Base-by-base conservation (phyloP, 1,140 invertebrate genomes). In the Anastrepha ludens region DNA sequence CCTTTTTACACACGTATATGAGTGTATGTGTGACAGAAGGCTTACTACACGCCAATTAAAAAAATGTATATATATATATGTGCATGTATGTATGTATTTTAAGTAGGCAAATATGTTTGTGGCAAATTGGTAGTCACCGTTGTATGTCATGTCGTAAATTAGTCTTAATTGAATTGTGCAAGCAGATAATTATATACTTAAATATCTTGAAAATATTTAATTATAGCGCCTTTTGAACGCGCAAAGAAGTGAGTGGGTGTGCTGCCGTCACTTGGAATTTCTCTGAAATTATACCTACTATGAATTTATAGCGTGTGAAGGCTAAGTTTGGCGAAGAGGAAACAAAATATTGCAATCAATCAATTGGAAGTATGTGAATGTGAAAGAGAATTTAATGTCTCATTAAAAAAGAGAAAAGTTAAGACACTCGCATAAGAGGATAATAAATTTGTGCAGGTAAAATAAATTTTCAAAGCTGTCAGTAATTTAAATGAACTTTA, bases 131-230 rank as follows among this genome's bases (percentile, higher is more conserved):
- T 47, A 74, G 74, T 41, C 74, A 81, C 74, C 41, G 41, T 7
- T 55, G 74, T 11, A 81, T 81, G 74, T 81, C 74, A 55, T 81
- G 44, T 41, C 74, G 74, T 81, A 81, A 81, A 81, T 81, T 81
- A 81, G 44, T 81, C n/a, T 55, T 81, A 81, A 81, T 81, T 81
- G 74, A 81, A 81, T 81, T 81, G 74, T 11, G 74, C 74, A 81
- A 81, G 74, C 74, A 81, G 74, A 81, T 81, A 81, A 81, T 81
- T 81, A 81, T 81, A 81, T 81, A 81, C 74, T 81, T 58, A 81
- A 81, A 47, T 81, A 55, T 81, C 74, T 81, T 81, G 9, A 81
- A 81, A 81, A 81, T 55, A 81, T 81, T 81, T 81, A 81, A 81
- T 81, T 81, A 81, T 47, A 81, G 47, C n/a, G n/a, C 7, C 74